These are phyloP conservation scores for Barypeithes pellucidus DNA, from an alignment of 2,888 invertebrate genomes.

Conservation along the genomic window DNA sequence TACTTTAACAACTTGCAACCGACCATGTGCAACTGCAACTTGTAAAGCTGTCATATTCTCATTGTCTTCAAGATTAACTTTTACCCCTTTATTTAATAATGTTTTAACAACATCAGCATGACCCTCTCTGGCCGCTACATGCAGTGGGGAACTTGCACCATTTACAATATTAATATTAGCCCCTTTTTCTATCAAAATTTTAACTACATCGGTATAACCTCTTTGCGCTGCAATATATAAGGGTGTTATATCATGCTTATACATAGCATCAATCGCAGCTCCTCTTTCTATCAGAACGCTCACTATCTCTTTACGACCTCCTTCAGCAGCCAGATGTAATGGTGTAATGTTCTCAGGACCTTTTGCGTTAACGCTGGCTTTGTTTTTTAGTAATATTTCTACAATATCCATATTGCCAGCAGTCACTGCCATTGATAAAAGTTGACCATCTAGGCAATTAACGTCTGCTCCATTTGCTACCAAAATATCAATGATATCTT, in stretches of 20 bases:
- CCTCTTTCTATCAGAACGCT: too few species aligned
- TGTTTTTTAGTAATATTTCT: too few species aligned
- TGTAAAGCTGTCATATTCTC: constrained; percentile 11
- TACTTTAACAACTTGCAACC: background rate
- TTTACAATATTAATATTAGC: constrained; percentile 28
- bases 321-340: too few species aligned
- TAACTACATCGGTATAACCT: constrained; percentile 6
- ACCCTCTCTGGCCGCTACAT: constrained; percentile 73
- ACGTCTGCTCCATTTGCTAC: too few species aligned
- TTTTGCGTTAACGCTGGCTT: too few species aligned
- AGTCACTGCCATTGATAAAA: too few species aligned
- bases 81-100: constrained; percentile 55
- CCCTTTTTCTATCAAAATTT: background rate
- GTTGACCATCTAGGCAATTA: too few species aligned
- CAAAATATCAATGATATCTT: too few species aligned
- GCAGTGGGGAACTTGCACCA: constrained; percentile 69
- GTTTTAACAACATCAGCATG: constrained; percentile 66
- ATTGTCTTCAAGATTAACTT: constrained; percentile 12
- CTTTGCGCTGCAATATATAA: constrained; percentile 67
- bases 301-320: too few species aligned
- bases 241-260: constrained; percentile 72
- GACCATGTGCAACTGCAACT: constrained; percentile 15
- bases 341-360: too few species aligned
- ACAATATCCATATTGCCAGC: too few species aligned
- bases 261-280: too few species aligned